phyloP scores from a whole-genome alignment of 2,888 invertebrate genomes.

The Anodontia alba region DNA sequence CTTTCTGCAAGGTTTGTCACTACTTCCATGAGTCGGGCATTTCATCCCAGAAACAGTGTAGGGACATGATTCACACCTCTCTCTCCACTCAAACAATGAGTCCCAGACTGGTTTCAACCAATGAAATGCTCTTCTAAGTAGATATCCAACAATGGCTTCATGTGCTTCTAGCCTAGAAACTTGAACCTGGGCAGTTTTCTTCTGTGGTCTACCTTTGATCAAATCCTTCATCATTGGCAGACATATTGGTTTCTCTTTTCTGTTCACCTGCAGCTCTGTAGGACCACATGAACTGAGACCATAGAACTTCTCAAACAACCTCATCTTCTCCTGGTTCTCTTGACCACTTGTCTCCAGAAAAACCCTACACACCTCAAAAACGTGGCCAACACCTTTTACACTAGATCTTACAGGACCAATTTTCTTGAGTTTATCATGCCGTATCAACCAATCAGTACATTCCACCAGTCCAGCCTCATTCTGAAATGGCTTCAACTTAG shows the following conservation, averaged over 20 bases:
- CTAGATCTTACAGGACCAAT: slow-evolving; percentile 16
- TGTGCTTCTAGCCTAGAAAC: slow-evolving; percentile 28
- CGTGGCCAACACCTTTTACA: slow-evolving; percentile 58
- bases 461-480: slow-evolving; percentile 69
- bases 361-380: slow-evolving; percentile 55
- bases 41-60: slow-evolving; percentile 22
- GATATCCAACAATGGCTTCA: slow-evolving; percentile 31
- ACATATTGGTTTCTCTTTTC: slow-evolving; percentile 62
- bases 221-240: slow-evolving; percentile 42
- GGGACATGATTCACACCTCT: slow-evolving; percentile 16
- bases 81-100: slow-evolving; percentile 19
- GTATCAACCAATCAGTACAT: slow-evolving; percentile 62
- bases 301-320: slow-evolving; percentile 63
- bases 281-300: slow-evolving; percentile 55
- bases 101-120: slow-evolving; percentile 32
- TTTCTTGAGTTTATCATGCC: slow-evolving; percentile 15
- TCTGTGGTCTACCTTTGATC: slow-evolving; percentile 12
- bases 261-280: slow-evolving; percentile 46
- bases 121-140: slow-evolving; percentile 39
- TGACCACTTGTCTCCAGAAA: slow-evolving; percentile 36
- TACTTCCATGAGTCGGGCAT: slow-evolving; percentile 24
- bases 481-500: slow-evolving; percentile 49
- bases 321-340: slow-evolving; percentile 42
- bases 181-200: slow-evolving; percentile 14
- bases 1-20: slow-evolving; percentile 23